Evolutionary conservation across 2,113 vertebrate species (phyloP), one percentile per base, ranked within the genome.

Genomic region (Daphoenositta chrysoptera): DNA sequence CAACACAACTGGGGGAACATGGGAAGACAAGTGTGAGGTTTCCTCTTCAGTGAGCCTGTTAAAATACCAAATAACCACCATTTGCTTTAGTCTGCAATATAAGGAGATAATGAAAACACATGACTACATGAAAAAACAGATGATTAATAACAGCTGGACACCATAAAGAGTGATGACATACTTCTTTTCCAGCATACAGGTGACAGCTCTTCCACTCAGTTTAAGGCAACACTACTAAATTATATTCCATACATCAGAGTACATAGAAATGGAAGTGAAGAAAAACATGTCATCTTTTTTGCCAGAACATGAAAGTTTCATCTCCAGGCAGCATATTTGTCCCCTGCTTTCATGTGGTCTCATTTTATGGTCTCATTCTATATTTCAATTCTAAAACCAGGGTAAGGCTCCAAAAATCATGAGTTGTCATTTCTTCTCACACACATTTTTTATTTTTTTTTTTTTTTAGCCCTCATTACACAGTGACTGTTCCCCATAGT

Each of bases 231-330:
- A 27, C 24, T 31, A 31, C 21, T 63, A 30, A 66, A 57, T 54
- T 68, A 21, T 19, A 39, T n/a, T 51, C 42, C 30, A 39, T 35
- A 31, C 13, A 58, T 53, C 30, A 77, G 40, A 85, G 64, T 31
- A 56, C 1, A 5, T 5, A 61, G n/a, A 81, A 83, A 58, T 23
- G 33, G 22, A 33, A 42, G 17, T 1, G 10, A 20, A 92, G 17
- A 45, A 75, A 70, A 64, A 27, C 1, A 2, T 27, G 6, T 14
- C 1, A 0, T 35, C 24, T 39, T 50, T 53, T 57, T 45, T 14
- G 5, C 37, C 31, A 73, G 33, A 86, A 64, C 5, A 63, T 30
- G 3, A 48, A 96, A 96, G 79, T 94, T 79, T 44, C 20, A 44
- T 77, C 76, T 87, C 28, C 26, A 58, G 19, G 26, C n/a, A 85